These are phyloP conservation scores for Maniola hyperantus DNA, from an alignment of 2,888 invertebrate genomes.

Conservation along the genomic window DNA sequence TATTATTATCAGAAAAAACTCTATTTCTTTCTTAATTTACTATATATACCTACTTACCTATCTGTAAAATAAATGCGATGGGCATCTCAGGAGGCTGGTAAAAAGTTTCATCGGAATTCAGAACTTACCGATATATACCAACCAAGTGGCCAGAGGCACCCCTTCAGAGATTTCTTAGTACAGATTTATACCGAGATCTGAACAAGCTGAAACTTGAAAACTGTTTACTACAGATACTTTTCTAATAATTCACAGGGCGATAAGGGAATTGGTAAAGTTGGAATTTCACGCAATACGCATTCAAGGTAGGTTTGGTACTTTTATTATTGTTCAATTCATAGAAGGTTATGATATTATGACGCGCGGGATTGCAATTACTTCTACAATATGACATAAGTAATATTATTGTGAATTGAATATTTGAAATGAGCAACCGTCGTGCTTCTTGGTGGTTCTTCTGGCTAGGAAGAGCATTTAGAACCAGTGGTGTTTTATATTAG, in stretches of 20 bases:
- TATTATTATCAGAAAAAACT: too few species aligned
- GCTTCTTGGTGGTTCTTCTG: too few species aligned
- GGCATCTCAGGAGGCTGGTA: constrained; percentile 5
- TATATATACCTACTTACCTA: background rate
- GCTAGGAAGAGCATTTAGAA: too few species aligned
- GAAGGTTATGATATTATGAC: too few species aligned
- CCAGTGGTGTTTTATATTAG: too few species aligned
- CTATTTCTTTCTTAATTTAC: too few species aligned
- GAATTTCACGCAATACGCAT: constrained; percentile 12
- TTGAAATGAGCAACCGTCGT: too few species aligned
- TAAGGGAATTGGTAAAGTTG: constrained; percentile 33
- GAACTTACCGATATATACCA: constrained; percentile 17
- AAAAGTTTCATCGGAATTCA: constrained; percentile 16
- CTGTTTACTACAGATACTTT: constrained; percentile 39
- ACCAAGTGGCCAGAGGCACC: constrained; percentile 32
- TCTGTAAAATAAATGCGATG: background rate
- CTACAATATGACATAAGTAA: too few species aligned
- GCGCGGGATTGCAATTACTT: too few species aligned
- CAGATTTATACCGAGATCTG: constrained; percentile 42
- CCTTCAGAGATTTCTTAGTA: constrained; percentile 40
- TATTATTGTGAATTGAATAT: too few species aligned
- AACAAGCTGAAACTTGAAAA: constrained; percentile 38
- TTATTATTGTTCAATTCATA: background rate
- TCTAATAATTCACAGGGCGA: constrained; percentile 36
- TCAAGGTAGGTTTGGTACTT: constrained; percentile 1